These are phyloP conservation scores for Dasyornis broadbenti DNA, from an alignment of 2,113 vertebrate species.

Conservation along the genomic window DNA sequence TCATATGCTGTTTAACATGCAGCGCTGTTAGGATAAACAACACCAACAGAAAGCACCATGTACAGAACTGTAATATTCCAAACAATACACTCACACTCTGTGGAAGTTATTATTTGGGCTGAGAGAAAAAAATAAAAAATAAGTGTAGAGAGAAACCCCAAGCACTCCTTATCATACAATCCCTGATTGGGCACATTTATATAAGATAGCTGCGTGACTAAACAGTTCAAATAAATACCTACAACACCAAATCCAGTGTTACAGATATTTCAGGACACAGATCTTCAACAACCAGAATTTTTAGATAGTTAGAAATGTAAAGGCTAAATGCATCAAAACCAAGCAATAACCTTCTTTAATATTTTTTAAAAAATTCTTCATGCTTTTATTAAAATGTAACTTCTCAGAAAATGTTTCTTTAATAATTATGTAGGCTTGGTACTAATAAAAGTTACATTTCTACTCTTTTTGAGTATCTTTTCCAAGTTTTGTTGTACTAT, in stretches of 20 bases:
- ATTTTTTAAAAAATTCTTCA: background rate
- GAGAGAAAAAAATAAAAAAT: background rate
- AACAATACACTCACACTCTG: background rate
- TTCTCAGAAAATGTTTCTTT: background rate
- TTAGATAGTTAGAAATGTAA: background rate
- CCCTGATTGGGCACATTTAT: background rate
- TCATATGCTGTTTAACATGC: slow-evolving; percentile 70
- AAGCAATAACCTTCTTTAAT: background rate
- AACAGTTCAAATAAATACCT: background rate
- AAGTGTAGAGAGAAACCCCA: background rate
- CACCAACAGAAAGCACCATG: slow-evolving; percentile 41
- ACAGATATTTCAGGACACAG: background rate
- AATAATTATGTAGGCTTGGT: background rate
- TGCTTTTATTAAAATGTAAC: background rate
- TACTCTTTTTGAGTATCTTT: background rate
- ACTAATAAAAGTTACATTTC: background rate
- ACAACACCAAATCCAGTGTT: fast-evolving
- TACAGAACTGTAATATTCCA: slow-evolving; percentile 43
- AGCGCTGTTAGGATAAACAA: slow-evolving; percentile 70
- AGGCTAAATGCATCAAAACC: background rate
- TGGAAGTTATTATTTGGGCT: slow-evolving; percentile 11
- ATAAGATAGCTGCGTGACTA: background rate
- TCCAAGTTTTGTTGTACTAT: background rate
- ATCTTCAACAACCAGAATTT: background rate
- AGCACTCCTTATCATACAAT: background rate